Evolutionary conservation across 2,113 vertebrate species (phyloP).

Genomic region (Tragelaphus scriptus): DNA sequence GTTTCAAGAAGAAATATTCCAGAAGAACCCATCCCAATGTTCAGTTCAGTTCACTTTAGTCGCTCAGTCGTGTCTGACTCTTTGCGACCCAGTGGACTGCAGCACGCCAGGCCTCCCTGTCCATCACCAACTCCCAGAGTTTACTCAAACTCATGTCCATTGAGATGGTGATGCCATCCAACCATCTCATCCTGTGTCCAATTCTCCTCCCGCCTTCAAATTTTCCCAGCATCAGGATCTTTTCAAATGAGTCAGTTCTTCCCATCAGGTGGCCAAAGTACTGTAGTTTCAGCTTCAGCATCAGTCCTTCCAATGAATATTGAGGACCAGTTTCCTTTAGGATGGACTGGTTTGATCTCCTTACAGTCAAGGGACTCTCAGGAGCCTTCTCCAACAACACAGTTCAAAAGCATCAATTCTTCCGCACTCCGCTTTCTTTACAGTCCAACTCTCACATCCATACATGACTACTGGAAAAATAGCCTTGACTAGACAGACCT

Average conservation of each 20-base stretch:
- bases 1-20: background rate
- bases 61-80: rapidly evolving
- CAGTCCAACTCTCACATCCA: background rate
- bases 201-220: background rate
- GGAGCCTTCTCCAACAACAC: background rate
- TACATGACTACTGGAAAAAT: background rate
- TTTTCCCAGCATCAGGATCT: background rate
- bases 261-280: background rate
- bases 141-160: background rate
- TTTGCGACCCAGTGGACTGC: background rate
- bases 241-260: background rate
- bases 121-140: background rate
- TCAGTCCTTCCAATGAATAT: background rate
- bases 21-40: background rate
- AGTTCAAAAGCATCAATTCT: background rate
- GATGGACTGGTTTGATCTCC: background rate
- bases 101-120: background rate
- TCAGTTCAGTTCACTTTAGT: background rate
- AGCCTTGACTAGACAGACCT: background rate
- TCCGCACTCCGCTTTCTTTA: background rate
- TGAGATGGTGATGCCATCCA: background rate
- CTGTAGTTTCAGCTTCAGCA: background rate
- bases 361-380: background rate
- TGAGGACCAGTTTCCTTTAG: background rate
- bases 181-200: background rate